Evolutionary conservation across 2,888 invertebrate genomes (phyloP).

Genomic region (Agrotis clavis): DNA sequence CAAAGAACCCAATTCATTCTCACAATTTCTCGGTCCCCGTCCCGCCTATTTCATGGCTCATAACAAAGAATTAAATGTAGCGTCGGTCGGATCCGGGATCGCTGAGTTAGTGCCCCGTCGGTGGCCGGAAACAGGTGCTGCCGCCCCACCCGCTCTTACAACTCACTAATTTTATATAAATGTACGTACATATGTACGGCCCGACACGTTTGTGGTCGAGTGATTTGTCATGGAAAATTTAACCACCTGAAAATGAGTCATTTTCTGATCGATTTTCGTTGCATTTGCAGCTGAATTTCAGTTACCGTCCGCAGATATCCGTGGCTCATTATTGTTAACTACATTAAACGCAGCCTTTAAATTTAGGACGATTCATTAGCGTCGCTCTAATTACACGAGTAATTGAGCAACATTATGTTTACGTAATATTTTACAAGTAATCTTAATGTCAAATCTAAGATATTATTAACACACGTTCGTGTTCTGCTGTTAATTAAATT

Average conservation of each 20-base stretch:
- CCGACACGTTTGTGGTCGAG: slow-evolving; percentile 60
- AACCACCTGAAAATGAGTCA: slow-evolving; percentile 50
- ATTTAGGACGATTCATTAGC: slow-evolving; percentile 15
- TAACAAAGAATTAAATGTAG: slow-evolving; percentile 83
- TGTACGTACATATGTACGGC: slow-evolving; percentile 57
- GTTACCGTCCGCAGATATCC: not conserved
- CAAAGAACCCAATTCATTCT: slow-evolving; percentile 58
- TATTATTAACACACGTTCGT: slow-evolving; percentile 1
- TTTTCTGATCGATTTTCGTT: slow-evolving; percentile 40
- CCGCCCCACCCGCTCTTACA: slow-evolving; percentile 77
- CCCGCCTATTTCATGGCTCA: slow-evolving; percentile 68
- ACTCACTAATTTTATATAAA: slow-evolving; percentile 84
- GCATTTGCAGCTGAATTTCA: slow-evolving; percentile 34
- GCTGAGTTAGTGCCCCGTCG: slow-evolving; percentile 84
- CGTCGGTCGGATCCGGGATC: slow-evolving; percentile 81
- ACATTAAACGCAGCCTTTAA: slow-evolving; percentile 15
- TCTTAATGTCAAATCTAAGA: not conserved
- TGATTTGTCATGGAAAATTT: slow-evolving; percentile 66
- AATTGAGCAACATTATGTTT: not conserved
- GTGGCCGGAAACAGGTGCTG: slow-evolving; percentile 85
- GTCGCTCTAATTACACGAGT: slow-evolving; percentile 24
- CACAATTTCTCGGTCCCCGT: slow-evolving; percentile 54
- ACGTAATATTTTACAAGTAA: slow-evolving; percentile 2
- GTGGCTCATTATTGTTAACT: slow-evolving; percentile 1
- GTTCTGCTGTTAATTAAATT: slow-evolving; percentile 42